Base-by-base conservation (phyloP, 2,797 vertebrate genomes). In the Melanotaenia trifasciata region DNA sequence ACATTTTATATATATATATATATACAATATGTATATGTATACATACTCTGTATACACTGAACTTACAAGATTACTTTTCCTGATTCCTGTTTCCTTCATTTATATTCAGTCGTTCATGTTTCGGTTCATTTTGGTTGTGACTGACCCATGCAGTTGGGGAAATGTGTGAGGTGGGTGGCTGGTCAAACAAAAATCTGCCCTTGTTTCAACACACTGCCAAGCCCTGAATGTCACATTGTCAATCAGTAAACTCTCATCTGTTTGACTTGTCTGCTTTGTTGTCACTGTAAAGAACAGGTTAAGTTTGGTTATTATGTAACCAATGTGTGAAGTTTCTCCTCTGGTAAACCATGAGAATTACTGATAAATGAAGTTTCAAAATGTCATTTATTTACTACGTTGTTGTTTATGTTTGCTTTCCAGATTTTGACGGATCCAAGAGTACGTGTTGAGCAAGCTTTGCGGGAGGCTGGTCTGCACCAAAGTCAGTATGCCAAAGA, bases 371-470 rank as follows among this genome's bases (percentile, higher is more conserved):
- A 32, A 14, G 30, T 72, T 79, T 26, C 64, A 24, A 70, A 64
- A 76, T 64, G 62, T 45, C 2, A 26, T 35, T 78, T 45, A 66
- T 83, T 83, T 26, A 80, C 18, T n/a, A 7, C 43, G 16, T 20
- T 38, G 51, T 35, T 26, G 0, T 26, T 14, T n/a, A 59, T 11
- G 83, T 91, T 84, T 80, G 84, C 90, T 70, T 81, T 86, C 72
- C 94, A 99, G 98, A 96, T 99, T 71, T 89, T 96, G 84, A 95
- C 97, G 78, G 97, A 99, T 84, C 96, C 95, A 3, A 95, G 98
- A 83, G 82, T 99, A 54, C 95, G 96, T 64, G 86, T 96, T 0
- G 97, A 99, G 80, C 92, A 95, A 60, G 96, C 96, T 1, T 95
- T 99, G 38, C 92, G 97, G 63, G 93, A 95, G 70, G 97, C 96